phyloP scores from a whole-genome alignment of 1,140 invertebrate genomes.

The Heterodera carotae region DNA sequence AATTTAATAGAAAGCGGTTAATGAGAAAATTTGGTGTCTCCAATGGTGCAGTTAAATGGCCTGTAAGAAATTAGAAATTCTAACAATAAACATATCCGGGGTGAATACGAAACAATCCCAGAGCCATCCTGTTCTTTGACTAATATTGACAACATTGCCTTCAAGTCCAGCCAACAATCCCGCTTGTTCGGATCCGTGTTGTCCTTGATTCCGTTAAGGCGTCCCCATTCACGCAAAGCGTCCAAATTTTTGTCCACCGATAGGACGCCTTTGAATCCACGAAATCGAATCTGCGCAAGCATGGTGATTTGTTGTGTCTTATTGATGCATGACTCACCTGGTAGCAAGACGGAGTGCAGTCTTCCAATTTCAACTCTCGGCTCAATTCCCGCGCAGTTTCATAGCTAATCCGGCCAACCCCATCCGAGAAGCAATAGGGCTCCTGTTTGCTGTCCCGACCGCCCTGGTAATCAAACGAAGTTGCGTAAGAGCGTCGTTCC shows the following conservation, averaged over 20 bases:
- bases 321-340: slow-evolving; percentile 29
- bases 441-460: slow-evolving; percentile 41
- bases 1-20: not conserved
- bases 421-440: slow-evolving; percentile 55
- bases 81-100: no score
- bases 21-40: not conserved
- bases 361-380: slow-evolving; percentile 36
- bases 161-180: slow-evolving; percentile 41
- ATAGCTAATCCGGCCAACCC: slow-evolving; percentile 47
- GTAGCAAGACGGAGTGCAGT: slow-evolving; percentile 48
- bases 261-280: slow-evolving; percentile 51
- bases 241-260: slow-evolving; percentile 45
- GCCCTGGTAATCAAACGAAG: slow-evolving; percentile 36
- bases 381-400: slow-evolving; percentile 43
- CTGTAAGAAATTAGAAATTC: no score
- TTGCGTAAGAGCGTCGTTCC: slow-evolving; percentile 37
- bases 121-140: no score
- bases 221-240: slow-evolving; percentile 46
- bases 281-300: slow-evolving; percentile 37
- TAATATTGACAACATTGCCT: no score
- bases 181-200: slow-evolving; percentile 28
- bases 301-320: not conserved
- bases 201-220: slow-evolving; percentile 35
- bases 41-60: no score
- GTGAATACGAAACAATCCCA: no score